These are phyloP conservation scores for Calameuta filiformis DNA, from an alignment of 2,888 invertebrate species.

Conservation along the genomic window DNA sequence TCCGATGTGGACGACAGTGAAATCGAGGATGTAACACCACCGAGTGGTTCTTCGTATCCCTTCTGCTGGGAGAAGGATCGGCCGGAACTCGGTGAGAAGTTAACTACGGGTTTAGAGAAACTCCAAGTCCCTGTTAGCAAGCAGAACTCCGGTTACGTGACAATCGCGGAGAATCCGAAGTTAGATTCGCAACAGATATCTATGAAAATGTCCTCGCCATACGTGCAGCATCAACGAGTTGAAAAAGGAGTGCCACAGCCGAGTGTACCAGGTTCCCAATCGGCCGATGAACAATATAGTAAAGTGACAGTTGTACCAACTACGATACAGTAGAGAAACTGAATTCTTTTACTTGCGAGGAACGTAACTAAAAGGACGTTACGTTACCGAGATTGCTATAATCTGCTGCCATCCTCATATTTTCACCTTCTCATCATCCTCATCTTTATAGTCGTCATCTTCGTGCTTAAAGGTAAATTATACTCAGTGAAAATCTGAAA, in stretches of 20 bases:
- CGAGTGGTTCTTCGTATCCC: constrained; percentile 23
- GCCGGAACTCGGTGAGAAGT: constrained; percentile 24
- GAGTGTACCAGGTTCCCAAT: constrained; percentile 14
- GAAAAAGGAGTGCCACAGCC: constrained; percentile 37
- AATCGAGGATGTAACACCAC: constrained; percentile 25
- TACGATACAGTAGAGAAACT: constrained; percentile 46
- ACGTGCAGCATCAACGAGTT: constrained; percentile 45
- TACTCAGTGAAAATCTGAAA: too few species aligned
- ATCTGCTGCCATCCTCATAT: too few species aligned
- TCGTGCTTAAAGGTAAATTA: too few species aligned
- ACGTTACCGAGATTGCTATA: too few species aligned
- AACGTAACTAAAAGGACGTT: too few species aligned
- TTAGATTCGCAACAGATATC: constrained; percentile 24
- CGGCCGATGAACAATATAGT: constrained; percentile 56
- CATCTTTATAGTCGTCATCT: too few species aligned
- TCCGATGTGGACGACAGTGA: constrained; percentile 23
- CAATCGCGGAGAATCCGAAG: constrained; percentile 37
- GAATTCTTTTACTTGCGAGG: too few species aligned
- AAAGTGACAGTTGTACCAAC: constrained; percentile 57
- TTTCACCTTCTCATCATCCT: too few species aligned
- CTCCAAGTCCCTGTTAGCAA: constrained; percentile 6
- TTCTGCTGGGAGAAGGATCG: constrained; percentile 36
- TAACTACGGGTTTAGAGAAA: constrained; percentile 7
- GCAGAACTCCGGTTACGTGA: constrained; percentile 48
- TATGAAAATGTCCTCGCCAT: constrained; percentile 30